These are phyloP conservation scores for Rhea pennata DNA, from an alignment of 2,113 vertebrate species.

Conservation along the genomic window DNA sequence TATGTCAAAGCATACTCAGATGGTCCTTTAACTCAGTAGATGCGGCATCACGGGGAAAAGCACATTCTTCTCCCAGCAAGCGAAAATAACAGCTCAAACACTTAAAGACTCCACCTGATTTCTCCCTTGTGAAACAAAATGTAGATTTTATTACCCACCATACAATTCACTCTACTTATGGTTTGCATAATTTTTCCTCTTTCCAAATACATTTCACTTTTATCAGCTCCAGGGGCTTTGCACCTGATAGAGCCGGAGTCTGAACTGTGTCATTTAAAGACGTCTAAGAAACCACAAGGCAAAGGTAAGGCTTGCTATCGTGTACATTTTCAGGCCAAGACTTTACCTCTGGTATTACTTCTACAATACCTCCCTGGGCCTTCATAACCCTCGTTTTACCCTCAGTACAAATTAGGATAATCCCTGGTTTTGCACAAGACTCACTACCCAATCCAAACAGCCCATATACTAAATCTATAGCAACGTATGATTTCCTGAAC, in stretches of 20 bases:
- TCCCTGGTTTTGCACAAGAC: slow-evolving; percentile 34
- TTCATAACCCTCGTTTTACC: slow-evolving; percentile 14
- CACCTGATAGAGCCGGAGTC: neutral
- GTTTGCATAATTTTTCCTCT: slow-evolving; percentile 59
- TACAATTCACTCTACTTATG: slow-evolving; percentile 55
- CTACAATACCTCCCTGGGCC: neutral
- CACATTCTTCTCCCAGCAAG: slow-evolving; percentile 5
- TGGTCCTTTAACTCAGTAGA: slow-evolving; percentile 30
- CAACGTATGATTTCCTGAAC: slow-evolving; percentile 21
- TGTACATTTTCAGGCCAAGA: neutral
- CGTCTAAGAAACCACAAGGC: neutral
- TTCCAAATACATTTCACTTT: slow-evolving; percentile 46
- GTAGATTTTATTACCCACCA: slow-evolving; percentile 63
- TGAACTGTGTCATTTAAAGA: slow-evolving; percentile 13
- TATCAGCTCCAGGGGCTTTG: slow-evolving; percentile 41
- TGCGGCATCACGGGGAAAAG: neutral
- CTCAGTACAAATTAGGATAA: slow-evolving; percentile 51
- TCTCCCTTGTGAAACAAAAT: slow-evolving; percentile 59
- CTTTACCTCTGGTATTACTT: neutral
- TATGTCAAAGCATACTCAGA: slow-evolving; percentile 57
- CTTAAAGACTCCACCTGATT: slow-evolving; percentile 59
- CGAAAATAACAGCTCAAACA: slow-evolving; percentile 38
- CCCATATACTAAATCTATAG: slow-evolving; percentile 17
- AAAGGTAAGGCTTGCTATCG: neutral
- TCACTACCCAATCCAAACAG: slow-evolving; percentile 8